These are phyloP conservation scores for Lamellibrachia luymesi DNA, from an alignment of 1,140 invertebrate genomes.

Conservation along the genomic window DNA sequence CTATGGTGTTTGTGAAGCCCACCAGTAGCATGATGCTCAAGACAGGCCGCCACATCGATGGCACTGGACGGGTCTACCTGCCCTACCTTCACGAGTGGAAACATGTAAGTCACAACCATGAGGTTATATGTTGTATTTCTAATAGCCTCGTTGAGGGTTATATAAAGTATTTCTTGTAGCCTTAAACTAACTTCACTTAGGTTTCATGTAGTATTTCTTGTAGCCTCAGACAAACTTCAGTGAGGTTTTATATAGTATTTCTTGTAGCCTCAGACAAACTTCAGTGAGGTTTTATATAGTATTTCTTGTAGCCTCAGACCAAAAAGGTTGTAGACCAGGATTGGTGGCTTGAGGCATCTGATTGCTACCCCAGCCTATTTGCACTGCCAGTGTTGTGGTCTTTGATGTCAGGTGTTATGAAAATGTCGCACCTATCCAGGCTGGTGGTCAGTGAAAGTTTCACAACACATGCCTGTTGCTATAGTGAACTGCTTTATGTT, in stretches of 20 bases:
- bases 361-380: no score
- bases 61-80: slow-evolving; percentile 92
- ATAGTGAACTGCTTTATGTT: no score
- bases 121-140: background rate
- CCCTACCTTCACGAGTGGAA: slow-evolving; percentile 97
- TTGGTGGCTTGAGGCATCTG: no score
- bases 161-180: background rate
- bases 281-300: background rate
- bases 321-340: no score
- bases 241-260: background rate
- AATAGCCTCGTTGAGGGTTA: background rate
- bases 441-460: no score
- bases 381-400: no score
- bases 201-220: background rate
- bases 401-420: no score
- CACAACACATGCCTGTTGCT: no score
- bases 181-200: background rate
- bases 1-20: slow-evolving; percentile 96
- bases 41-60: slow-evolving; percentile 89
- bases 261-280: background rate
- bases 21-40: slow-evolving; percentile 95
- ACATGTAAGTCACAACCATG: slow-evolving; percentile 63
- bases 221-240: background rate
- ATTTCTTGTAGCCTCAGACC: background rate
- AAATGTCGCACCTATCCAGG: no score